These are phyloP conservation scores for Tetrapedia diversipes DNA, from an alignment of 2,888 invertebrate species.

Conservation along the genomic window DNA sequence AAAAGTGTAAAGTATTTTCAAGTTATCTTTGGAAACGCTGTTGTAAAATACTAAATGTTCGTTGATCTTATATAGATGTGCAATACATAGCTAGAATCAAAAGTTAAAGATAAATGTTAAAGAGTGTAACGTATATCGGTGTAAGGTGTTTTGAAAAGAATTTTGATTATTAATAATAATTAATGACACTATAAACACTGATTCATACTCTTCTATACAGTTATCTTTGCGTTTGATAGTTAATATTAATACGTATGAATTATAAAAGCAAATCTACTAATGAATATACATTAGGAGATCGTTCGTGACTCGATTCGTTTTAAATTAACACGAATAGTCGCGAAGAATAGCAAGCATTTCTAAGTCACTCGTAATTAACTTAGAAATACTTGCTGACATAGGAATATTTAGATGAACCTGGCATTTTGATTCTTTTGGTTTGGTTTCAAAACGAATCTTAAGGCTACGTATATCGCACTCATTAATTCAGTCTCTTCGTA, in stretches of 20 bases:
- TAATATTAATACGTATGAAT: slow-evolving; percentile 19
- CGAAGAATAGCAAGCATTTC: slow-evolving; percentile 34
- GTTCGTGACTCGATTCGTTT: slow-evolving; percentile 9
- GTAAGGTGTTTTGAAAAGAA: background rate
- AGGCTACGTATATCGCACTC: slow-evolving; percentile 59
- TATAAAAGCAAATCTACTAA: slow-evolving; percentile 14
- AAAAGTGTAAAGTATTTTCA: background rate
- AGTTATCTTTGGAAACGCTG: background rate
- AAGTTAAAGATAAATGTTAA: slow-evolving; percentile 31
- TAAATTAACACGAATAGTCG: background rate
- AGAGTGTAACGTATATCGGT: slow-evolving; percentile 18
- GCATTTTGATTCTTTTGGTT: slow-evolving; percentile 63
- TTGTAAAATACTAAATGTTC: slow-evolving; percentile 32
- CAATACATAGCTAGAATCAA: slow-evolving; percentile 58
- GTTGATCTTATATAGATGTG: slow-evolving; percentile 41
- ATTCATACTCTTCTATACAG: slow-evolving; percentile 18
- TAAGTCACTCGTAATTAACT: slow-evolving; percentile 15
- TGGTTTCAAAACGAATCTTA: slow-evolving; percentile 57
- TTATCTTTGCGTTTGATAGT: slow-evolving; percentile 29
- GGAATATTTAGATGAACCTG: slow-evolving; percentile 52
- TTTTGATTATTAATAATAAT: slow-evolving; percentile 15
- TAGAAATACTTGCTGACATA: slow-evolving; percentile 28
- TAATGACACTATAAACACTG: slow-evolving; percentile 6
- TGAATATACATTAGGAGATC: slow-evolving; percentile 28
- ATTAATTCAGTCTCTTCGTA: slow-evolving; percentile 26